Evolutionary conservation across 2,797 vertebrate genomes (phyloP).

Genomic region (Capromys pilorides): DNA sequence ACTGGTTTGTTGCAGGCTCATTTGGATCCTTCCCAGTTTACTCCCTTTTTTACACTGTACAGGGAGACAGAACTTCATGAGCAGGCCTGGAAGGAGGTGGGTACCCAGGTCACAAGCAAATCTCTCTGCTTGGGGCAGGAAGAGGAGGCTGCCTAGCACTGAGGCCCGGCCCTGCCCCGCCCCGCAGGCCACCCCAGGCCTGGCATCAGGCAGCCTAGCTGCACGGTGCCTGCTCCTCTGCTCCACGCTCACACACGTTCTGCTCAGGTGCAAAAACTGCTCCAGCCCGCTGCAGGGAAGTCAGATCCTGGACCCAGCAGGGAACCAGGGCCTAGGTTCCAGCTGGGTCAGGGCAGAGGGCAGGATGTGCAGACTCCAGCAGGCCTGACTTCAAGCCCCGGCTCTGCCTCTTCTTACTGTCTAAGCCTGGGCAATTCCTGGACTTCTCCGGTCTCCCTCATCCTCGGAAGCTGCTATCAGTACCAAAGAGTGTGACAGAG

Average conservation of each 20-base stretch:
- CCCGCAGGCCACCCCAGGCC: not conserved
- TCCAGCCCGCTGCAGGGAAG: not conserved
- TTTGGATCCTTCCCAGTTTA: slow-evolving; percentile 30
- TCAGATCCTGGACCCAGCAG: not conserved
- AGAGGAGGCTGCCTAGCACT: not conserved
- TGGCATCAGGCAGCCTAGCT: not conserved
- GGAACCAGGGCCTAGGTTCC: not conserved
- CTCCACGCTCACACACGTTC: not conserved
- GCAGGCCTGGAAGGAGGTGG: not conserved
- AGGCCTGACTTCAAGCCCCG: not conserved
- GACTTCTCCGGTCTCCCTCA: not conserved
- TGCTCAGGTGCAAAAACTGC: not conserved
- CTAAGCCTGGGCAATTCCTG: not conserved
- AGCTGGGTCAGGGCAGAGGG: not conserved
- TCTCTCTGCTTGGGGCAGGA: not conserved
- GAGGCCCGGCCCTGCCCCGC: no score
- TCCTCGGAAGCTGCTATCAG: not conserved
- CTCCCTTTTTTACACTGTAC: not conserved
- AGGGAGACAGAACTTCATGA: not conserved
- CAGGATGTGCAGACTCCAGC: not conserved
- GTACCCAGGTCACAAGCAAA: not conserved
- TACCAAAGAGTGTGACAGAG: not conserved
- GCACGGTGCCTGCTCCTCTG: not conserved
- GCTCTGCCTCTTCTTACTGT: not conserved
- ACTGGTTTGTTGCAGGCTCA: not conserved